Base-by-base conservation (phyloP, 2,888 invertebrate genomes). In the Poecilus cupreus region DNA sequence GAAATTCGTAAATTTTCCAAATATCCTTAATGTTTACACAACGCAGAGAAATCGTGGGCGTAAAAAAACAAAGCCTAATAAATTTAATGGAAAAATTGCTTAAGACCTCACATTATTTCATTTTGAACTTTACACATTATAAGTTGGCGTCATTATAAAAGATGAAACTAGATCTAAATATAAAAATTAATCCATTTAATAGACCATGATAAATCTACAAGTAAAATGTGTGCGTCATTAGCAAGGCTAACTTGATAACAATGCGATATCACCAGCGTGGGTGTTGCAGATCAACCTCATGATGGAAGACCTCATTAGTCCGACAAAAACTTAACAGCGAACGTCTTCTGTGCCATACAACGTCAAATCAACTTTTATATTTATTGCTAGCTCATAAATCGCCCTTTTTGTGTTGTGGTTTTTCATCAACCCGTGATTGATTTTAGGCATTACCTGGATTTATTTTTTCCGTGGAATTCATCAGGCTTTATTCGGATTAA, bases 241-340 rank as follows among this genome's bases (percentile, higher is more conserved):
- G 54, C 32, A 32, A n/a, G 16, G 18, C 22, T 20, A 13, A 22
- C 22, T 54, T 13, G 16, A 16, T 54, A 22, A 54, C 22, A 70
- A 70, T 20, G 37, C 39, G 70, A 70, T 37, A 37, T 8, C 70
- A 32, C 18, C 20, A 13, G 39, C 32, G 39, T n/a, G 32, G 70
- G 16, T 37, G 13, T 26, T n/a, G 39, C 16, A 70, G 37, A 32
- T 37, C 20, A 20, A 32, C 70, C 18, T 13, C 16, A 70, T 70
- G 70, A 70, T 70, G 13, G 70, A 70, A 70, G 70, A 70, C 39
- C 70, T 70, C 70, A 70, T 70, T 70, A 70, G n/a, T 5, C 16
- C 18, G 20, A 13, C 16, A 70, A 70, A 70, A 70, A 70, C 70
- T 39, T 39, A 20, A 39, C 8, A 32, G 32, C 32, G 32, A 39